A percentile compares a stretch with the other conserved stretches of the same genome.
These are phyloP conservation scores for Tachina grossa DNA, from an alignment of 2,888 invertebrate genomes.

Conservation along the genomic window DNA sequence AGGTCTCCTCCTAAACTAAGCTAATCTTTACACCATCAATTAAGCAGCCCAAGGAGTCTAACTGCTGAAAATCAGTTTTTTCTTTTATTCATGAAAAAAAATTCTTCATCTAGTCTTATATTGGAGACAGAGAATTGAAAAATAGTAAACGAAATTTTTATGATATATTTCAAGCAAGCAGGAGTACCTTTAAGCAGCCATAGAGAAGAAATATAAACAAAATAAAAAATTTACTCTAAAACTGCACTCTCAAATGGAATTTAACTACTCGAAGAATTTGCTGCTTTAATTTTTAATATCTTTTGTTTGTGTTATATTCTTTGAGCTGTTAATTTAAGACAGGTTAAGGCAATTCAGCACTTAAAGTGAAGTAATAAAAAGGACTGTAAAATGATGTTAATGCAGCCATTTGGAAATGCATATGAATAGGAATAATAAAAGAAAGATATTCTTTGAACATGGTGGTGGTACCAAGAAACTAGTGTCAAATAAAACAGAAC, in stretches of 20 bases:
- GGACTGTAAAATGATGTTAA: constrained; percentile 20
- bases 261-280: background rate
- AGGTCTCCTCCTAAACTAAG: too few relatives aligned
- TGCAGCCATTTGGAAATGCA: constrained; percentile 17
- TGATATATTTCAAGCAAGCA: constrained; percentile 37
- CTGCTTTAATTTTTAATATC: constrained; percentile 12
- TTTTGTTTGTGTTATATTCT: background rate
- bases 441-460: constrained; percentile 12
- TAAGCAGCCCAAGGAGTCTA: background rate
- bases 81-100: too few relatives aligned
- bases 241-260: constrained; percentile 36
- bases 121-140: background rate
- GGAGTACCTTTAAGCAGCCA: background rate
- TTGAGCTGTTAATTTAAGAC: constrained; percentile 43
- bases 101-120: too few relatives aligned
- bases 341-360: constrained; percentile 39
- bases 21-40: too few relatives aligned
- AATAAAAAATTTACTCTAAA: constrained; percentile 2
- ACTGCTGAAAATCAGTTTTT: background rate
- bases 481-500: background rate
- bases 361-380: constrained; percentile 49
- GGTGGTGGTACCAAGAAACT: constrained; percentile 24
- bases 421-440: constrained; percentile 22
- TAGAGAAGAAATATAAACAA: background rate
- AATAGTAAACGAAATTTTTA: constrained; percentile 48